Evolutionary conservation across 2,888 invertebrate species (phyloP).

Genomic region (Dicyrtoma fusca): DNA sequence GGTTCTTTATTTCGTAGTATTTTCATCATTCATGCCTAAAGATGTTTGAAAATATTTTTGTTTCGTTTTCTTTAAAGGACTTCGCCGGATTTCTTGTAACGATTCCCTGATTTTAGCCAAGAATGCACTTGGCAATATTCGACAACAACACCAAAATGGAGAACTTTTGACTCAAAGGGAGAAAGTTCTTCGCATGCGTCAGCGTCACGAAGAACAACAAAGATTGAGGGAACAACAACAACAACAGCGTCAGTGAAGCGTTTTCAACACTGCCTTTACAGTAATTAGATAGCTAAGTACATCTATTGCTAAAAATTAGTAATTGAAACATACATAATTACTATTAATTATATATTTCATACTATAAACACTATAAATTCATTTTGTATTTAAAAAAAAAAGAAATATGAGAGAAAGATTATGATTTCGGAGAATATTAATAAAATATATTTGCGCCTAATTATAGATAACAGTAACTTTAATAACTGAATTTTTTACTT

Average conservation of each 20-base stretch:
- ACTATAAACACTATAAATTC: too few relatives aligned
- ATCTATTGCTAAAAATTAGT: too few relatives aligned
- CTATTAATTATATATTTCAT: too few relatives aligned
- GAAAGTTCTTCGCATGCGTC: slow-evolving; percentile 6
- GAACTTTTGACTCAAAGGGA: slow-evolving; percentile 15
- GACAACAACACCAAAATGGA: slow-evolving; percentile 22
- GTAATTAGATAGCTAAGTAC: too few relatives aligned
- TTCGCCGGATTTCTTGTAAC: slow-evolving; percentile 27
- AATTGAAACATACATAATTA: too few relatives aligned
- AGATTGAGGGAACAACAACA: background rate
- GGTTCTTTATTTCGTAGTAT: background rate
- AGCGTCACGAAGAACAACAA: slow-evolving; percentile 18
- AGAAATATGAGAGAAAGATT: too few relatives aligned
- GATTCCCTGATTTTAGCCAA: slow-evolving; percentile 32
- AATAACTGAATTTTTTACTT: too few relatives aligned
- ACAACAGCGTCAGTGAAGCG: background rate
- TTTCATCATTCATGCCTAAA: background rate
- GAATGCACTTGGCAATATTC: slow-evolving; percentile 28
- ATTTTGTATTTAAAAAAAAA: too few relatives aligned
- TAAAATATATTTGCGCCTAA: too few relatives aligned
- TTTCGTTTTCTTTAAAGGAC: background rate
- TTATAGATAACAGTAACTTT: too few relatives aligned
- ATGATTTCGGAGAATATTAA: too few relatives aligned
- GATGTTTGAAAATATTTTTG: background rate
- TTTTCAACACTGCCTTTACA: too few relatives aligned